Conservation (phyloP, 2,113 vertebrate genomes). For the Ciconia boyciana region DNA sequence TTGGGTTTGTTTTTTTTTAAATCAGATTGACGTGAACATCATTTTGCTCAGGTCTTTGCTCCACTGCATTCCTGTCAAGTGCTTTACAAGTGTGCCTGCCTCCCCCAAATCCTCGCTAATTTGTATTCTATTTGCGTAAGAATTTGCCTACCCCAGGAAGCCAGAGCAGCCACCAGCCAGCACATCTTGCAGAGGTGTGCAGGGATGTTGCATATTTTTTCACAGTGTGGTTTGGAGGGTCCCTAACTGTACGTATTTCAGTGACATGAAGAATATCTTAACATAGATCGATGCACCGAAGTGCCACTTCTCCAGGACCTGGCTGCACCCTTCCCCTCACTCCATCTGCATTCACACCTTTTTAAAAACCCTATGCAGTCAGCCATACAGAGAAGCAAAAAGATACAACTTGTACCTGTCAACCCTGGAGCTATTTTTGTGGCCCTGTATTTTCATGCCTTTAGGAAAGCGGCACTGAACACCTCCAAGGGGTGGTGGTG, state of each 20-base stretch:
- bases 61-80: not conserved
- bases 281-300: not conserved
- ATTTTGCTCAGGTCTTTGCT: not conserved
- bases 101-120: not conserved
- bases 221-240: not conserved
- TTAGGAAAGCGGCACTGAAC: not conserved
- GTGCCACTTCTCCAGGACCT: not conserved
- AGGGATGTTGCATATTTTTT: not conserved
- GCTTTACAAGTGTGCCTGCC: not conserved
- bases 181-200: not conserved
- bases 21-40: not conserved
- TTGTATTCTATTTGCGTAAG: not conserved
- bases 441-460: not conserved
- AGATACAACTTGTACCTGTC: constrained; percentile 20
- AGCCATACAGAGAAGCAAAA: not conserved
- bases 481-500: not conserved
- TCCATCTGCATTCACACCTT: not conserved
- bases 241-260: not conserved
- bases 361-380: not conserved
- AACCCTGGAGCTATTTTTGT: constrained; percentile 12
- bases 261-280: not conserved
- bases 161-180: not conserved
- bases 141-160: not conserved
- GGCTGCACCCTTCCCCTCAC: not conserved
- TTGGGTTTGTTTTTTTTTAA: not conserved